Conservation (phyloP, 2,113 vertebrate species). For the Puffinus mauretanicus region DNA sequence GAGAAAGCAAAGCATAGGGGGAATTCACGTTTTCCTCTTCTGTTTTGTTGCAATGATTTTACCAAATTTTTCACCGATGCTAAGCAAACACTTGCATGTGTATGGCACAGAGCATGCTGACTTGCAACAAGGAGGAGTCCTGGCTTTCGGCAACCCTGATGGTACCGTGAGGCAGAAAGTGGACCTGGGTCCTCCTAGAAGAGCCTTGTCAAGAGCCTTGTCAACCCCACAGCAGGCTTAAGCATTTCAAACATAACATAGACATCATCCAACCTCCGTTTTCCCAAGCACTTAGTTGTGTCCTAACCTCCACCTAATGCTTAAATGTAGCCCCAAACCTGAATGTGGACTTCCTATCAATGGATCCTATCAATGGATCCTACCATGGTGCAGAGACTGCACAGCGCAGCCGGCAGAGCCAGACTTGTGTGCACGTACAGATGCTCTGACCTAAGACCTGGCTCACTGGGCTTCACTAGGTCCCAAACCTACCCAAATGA, state of each 20-base stretch:
- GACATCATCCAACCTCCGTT: neutral
- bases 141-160: neutral
- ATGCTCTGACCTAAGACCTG: neutral
- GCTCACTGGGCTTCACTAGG: neutral
- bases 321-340: neutral
- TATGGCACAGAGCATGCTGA: neutral
- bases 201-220: neutral
- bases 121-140: neutral
- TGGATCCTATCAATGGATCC: neutral
- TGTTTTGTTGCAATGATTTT: neutral
- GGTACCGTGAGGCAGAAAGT: neutral
- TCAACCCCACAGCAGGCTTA: neutral
- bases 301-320: neutral
- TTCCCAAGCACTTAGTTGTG: neutral
- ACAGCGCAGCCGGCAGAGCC: neutral
- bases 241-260: neutral
- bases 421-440: neutral
- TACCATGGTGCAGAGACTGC: neutral
- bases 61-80: neutral
- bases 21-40: neutral
- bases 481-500: neutral
- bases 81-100: accelerated
- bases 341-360: neutral
- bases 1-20: neutral
- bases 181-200: neutral